These are phyloP conservation scores for Geotrypetes seraphini DNA, from an alignment of 2,797 vertebrate genomes.

Conservation along the genomic window DNA sequence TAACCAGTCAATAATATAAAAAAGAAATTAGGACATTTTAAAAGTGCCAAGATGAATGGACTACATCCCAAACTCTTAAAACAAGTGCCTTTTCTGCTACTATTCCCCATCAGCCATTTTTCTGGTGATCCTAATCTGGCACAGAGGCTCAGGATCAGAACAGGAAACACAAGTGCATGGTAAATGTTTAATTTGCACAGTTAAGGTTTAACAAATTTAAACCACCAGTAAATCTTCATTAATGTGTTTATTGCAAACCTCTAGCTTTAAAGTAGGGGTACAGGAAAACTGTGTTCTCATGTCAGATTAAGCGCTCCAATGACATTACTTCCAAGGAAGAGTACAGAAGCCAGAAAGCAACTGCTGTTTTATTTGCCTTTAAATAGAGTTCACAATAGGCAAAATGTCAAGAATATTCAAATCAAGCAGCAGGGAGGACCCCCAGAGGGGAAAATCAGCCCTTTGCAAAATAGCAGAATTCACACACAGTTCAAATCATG, in stretches of 20 bases:
- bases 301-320: conserved; percentile 2
- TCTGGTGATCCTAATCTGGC: too few species aligned
- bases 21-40: too few species aligned
- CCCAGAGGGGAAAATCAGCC: conserved; percentile 3
- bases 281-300: too few species aligned
- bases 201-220: conserved; percentile 7
- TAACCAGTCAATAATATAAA: too few species aligned
- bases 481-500: too few species aligned
- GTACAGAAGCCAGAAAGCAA: conserved; percentile 8
- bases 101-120: too few species aligned
- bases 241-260: conserved; percentile 14
- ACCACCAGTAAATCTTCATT: conserved; percentile 12
- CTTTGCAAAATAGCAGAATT: background rate
- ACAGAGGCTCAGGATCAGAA: too few species aligned
- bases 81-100: too few species aligned
- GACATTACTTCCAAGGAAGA: background rate
- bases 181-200: background rate
- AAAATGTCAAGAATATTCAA: conserved; percentile 37
- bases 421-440: conserved; percentile 13
- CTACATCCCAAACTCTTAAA: too few species aligned
- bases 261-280: conserved; percentile 11
- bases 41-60: too few species aligned
- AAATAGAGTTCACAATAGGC: conserved; percentile 20
- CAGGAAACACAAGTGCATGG: background rate
- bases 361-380: conserved; percentile 14